Base-by-base conservation (phyloP, 37 sponge, comb jelly and placozoan species). In the Chondrosia reniformis region DNA sequence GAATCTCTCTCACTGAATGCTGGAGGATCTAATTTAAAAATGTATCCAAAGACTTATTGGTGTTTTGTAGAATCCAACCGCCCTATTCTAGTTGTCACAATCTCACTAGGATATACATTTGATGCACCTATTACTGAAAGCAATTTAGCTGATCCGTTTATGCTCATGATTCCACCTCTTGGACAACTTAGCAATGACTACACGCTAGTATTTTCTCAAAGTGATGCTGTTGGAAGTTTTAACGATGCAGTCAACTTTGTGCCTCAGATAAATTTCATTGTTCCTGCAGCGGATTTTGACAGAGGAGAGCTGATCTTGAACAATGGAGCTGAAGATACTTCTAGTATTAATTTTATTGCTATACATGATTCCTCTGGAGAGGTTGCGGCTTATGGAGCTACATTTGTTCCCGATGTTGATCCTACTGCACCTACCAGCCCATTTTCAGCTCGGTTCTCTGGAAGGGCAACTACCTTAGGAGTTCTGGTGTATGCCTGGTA, bases 11-110 rank as follows among this genome's bases (percentile, higher is more conserved):
- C 36, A 9, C 31, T 8, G 24, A 22, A 28, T 7, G 37, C 67
- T 36, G 67, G 67, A 31, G 67, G 36, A 19, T 28, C 17, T 39
- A 66, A 17, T 37, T 39, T 36, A 9, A 19, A 37, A 36, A 66
- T 66, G 4, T 66, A 66, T 34, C 34, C 38, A 8, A 66, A 22
- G 3, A 34, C 5, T 6, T 39, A 39, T 6, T 66, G 19, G 21
- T 85, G 86, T 38, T 74, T 37, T 32, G 41, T 81, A 42, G 30
- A 37, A 22, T 55, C 77, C 0, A 77, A 74, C 45, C 28, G 57
- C 9, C 87, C 86, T 6, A n/a, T 80, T 75, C 57, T 85, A 33
- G 33, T 85, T 8, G 80, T 80, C 4, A 80, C 80, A 58, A 74
- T 80, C n/a, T 25, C 61, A 5, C 61, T 59, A 30, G 61, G 61